A percentile compares a stretch with the other conserved stretches of the same genome.
Conservation (phyloP, 1,140 invertebrate genomes). For the Sarcophaga peregrina region DNA sequence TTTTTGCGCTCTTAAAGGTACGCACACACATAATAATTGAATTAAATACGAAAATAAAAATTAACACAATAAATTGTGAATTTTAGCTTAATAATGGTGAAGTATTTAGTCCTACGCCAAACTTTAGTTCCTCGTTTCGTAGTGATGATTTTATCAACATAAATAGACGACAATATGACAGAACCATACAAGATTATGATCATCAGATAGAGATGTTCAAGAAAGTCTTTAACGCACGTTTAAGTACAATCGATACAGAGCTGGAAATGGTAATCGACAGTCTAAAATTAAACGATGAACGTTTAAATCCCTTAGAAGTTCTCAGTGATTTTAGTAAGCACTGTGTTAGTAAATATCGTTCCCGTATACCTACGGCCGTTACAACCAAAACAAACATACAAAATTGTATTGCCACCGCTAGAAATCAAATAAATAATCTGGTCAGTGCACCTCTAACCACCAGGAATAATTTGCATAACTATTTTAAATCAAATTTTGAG, state of each 20-base stretch:
- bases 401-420: constrained; percentile 32
- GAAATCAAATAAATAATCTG: neutral
- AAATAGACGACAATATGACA: constrained; percentile 39
- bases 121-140: neutral
- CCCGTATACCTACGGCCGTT: neutral
- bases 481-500: constrained; percentile 7
- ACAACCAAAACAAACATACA: constrained; percentile 17
- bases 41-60: neutral
- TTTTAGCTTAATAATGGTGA: neutral
- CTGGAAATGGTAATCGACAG: neutral
- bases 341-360: constrained; percentile 42
- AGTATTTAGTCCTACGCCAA: neutral
- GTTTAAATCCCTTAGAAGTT: constrained; percentile 32
- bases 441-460: neutral
- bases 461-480: constrained; percentile 29
- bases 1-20: neutral
- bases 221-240: neutral
- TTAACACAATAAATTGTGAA: neutral
- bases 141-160: constrained; percentile 34
- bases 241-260: neutral
- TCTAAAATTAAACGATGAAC: constrained; percentile 33
- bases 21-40: neutral
- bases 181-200: constrained; percentile 19
- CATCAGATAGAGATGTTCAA: constrained; percentile 26
- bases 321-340: constrained; percentile 39